phyloP scores from a whole-genome alignment of 2,113 vertebrate genomes.

The Ramphastos sulfuratus region DNA sequence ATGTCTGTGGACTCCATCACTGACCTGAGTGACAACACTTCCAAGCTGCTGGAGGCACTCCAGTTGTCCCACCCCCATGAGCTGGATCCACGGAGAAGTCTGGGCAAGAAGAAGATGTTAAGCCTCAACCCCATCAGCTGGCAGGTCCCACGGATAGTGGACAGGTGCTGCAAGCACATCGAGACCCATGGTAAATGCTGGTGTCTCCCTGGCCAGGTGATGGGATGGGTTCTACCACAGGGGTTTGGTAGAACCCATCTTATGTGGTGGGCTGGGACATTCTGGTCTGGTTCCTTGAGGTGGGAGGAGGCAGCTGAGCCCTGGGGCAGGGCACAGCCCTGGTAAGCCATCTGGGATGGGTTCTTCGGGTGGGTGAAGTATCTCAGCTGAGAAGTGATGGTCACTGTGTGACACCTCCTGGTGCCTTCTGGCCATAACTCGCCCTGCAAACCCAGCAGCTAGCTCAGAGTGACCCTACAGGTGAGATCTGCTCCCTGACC shows the following conservation, averaged over 20 bases:
- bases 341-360: neutral
- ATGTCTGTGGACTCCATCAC: conserved; percentile 89
- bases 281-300: neutral
- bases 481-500: neutral
- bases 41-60: conserved; percentile 88
- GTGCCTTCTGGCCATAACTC: neutral
- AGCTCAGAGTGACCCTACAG: neutral
- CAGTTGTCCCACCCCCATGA: conserved; percentile 89
- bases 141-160: conserved; percentile 90
- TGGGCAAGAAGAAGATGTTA: conserved; percentile 75
- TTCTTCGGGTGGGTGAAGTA: too few relatives aligned
- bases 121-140: conserved; percentile 91
- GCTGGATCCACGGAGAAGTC: conserved; percentile 78
- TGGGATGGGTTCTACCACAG: fast-evolving
- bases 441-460: neutral
- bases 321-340: neutral
- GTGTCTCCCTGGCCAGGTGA: fast-evolving
- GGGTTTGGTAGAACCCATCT: fast-evolving
- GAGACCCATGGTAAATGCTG: conserved; percentile 78
- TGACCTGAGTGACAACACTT: conserved; percentile 86
- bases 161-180: conserved; percentile 89
- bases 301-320: neutral
- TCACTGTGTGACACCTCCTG: neutral
- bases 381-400: neutral
- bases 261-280: fast-evolving